These are phyloP conservation scores for Tyrannus savana DNA, from an alignment of 2,113 vertebrate species.

Conservation along the genomic window DNA sequence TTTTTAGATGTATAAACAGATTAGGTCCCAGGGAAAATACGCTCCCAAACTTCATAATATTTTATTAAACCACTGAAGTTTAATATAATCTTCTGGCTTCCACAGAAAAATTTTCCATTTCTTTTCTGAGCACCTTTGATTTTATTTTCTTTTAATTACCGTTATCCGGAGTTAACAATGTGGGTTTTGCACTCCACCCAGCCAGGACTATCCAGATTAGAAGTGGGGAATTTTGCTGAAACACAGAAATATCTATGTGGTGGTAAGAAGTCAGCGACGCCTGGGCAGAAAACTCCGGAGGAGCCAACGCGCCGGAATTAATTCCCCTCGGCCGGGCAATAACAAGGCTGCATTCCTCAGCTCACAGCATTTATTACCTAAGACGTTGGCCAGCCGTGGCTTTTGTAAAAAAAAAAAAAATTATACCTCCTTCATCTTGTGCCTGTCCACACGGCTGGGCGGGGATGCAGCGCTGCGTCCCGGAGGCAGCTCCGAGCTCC, in stretches of 20 bases:
- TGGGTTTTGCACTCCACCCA: constrained; percentile 50
- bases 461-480: neutral
- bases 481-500: neutral
- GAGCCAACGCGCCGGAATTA: neutral
- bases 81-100: constrained; percentile 60
- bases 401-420: neutral
- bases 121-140: constrained; percentile 54
- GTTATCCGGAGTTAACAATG: constrained; percentile 48
- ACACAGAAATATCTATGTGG: constrained; percentile 1
- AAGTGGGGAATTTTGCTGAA: constrained; percentile 52
- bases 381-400: neutral
- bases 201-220: constrained; percentile 3
- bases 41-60: constrained; percentile 50
- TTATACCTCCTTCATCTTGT: neutral
- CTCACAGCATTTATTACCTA: neutral
- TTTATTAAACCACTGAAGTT: constrained; percentile 58
- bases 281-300: neutral
- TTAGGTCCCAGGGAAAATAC: constrained; percentile 61
- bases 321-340: neutral
- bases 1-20: constrained; percentile 55
- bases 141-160: constrained; percentile 66
- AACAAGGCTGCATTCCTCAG: constrained; percentile 7
- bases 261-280: neutral
- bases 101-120: constrained; percentile 40
- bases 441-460: neutral